These are phyloP conservation scores for Andrena praecox DNA, from an alignment of 2,888 invertebrate genomes.

Conservation along the genomic window DNA sequence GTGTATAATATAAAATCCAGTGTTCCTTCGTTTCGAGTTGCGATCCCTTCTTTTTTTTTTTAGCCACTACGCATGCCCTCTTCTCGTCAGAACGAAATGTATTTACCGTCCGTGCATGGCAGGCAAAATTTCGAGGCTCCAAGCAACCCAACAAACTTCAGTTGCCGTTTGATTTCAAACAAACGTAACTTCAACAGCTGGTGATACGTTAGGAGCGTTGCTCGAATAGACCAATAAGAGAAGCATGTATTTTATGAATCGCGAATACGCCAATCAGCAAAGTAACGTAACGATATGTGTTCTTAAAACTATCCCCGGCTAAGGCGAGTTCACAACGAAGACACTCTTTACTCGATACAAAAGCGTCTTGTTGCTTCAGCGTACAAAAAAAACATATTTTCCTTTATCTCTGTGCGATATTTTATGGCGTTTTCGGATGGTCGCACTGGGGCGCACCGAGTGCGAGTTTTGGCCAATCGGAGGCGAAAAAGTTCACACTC, in stretches of 20 bases:
- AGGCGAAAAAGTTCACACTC: too few relatives aligned
- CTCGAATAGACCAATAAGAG: slow-evolving; percentile 72
- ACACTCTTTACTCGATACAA: neutral
- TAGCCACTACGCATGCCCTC: slow-evolving; percentile 57
- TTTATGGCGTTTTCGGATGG: too few relatives aligned
- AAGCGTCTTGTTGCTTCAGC: neutral
- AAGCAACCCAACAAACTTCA: slow-evolving; percentile 76
- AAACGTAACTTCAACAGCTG: slow-evolving; percentile 80
- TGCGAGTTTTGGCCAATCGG: too few relatives aligned
- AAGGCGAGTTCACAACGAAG: slow-evolving; percentile 19
- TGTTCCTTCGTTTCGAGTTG: slow-evolving; percentile 22
- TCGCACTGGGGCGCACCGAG: too few relatives aligned
- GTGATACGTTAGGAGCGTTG: slow-evolving; percentile 78
- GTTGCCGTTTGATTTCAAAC: slow-evolving; percentile 80
- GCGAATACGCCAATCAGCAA: slow-evolving; percentile 51
- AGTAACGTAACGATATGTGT: slow-evolving; percentile 12
- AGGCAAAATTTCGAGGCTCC: slow-evolving; percentile 69
- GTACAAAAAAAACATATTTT: too few relatives aligned
- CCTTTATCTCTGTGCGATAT: too few relatives aligned
- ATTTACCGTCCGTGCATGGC: slow-evolving; percentile 72
- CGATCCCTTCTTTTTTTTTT: slow-evolving; percentile 21
- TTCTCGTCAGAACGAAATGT: slow-evolving; percentile 48
- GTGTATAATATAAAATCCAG: slow-evolving; percentile 34
- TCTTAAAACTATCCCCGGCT: slow-evolving; percentile 28
- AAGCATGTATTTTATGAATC: slow-evolving; percentile 29